Evolutionary conservation across 2,888 invertebrate species (phyloP).

Genomic region (Gnatocerus cornutus): DNA sequence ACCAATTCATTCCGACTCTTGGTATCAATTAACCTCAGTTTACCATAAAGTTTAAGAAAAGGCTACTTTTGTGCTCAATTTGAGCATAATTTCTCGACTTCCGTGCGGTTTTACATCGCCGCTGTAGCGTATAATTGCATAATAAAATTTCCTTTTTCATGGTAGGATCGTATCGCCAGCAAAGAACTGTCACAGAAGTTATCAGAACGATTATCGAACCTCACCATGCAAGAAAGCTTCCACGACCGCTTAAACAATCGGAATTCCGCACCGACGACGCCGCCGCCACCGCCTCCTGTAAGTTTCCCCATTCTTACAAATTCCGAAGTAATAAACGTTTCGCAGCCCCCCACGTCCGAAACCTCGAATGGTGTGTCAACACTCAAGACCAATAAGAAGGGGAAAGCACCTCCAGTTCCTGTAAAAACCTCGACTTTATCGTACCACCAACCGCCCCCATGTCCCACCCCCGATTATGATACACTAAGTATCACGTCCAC

Average conservation of each 20-base stretch:
- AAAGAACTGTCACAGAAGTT: constrained; percentile 64
- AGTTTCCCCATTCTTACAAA: constrained; percentile 51
- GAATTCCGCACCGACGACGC: constrained; percentile 65
- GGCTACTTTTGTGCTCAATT: too few relatives aligned
- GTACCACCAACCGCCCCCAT: constrained; percentile 68
- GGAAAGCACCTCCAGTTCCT: constrained; percentile 69
- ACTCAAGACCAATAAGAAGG: constrained; percentile 61
- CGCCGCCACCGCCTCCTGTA: constrained; percentile 79
- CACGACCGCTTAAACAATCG: constrained; percentile 52
- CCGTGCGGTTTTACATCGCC: constrained; percentile 37
- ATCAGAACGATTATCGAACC: constrained; percentile 63
- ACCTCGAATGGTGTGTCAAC: constrained; percentile 49
- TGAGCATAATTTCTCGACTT: constrained; percentile 22
- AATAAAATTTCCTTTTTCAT: constrained; percentile 51
- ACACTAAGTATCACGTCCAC: constrained; percentile 68
- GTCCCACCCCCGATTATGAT: constrained; percentile 75
- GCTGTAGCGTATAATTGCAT: constrained; percentile 46
- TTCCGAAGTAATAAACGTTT: neutral
- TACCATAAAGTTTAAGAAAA: too few relatives aligned
- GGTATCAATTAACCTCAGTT: too few relatives aligned
- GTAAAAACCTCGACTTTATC: constrained; percentile 67
- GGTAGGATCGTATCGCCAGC: constrained; percentile 65
- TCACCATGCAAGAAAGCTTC: constrained; percentile 60
- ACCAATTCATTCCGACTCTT: too few relatives aligned
- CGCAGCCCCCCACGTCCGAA: constrained; percentile 23